Base-by-base conservation (phyloP, 64 coral and sea anemone genomes). In the Orbicella faveolata region DNA sequence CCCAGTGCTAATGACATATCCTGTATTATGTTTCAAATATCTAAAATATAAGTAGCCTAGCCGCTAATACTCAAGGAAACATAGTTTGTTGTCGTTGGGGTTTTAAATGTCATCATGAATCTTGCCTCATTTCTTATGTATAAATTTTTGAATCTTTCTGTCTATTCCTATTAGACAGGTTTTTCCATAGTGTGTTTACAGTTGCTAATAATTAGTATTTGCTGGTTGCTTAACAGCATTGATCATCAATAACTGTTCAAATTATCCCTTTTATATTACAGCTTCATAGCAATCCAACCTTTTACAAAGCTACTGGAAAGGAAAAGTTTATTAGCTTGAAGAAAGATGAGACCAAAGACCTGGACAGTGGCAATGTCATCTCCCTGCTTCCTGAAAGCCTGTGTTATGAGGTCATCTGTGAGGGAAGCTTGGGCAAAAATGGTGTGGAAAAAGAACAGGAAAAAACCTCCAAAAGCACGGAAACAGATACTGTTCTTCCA, bases 271-370 rank as follows among this genome's bases (percentile, higher is more conserved):
- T 76, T 52, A 52, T 34, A 66, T 87, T 15, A 30, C 52, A 92
- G 90, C 76, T 86, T 36, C 90, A 92, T 74, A 48, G 26, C 20
- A 92, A 92, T 20, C 90, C 90, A 92, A 92, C 83, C 34, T 92
- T 92, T 74, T 87, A 73, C 63, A 92, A 92, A 83, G 17, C 26
- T 19, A 34, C 83, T 41, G 75, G 19, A 10, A 78, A 44, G 6
- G 39, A 87, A 14, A 78, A 75, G 52, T 92, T 87, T 77, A 44
- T 51, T 25, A 61, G 75, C 41, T 37, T 92, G 61, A 92, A 81
- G 76, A 87, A 87, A 55, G 83, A 87, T 87, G 83, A 92, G 75
- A 67, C 25, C 52, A 76, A 67, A 74, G 75, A 73, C 74, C 63
- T 92, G 48, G 4, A 23, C 19, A 36, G 36, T 19, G 90, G 90